Conservation (phyloP, 2,797 vertebrate genomes). For the Spondyliosoma cantharus region DNA sequence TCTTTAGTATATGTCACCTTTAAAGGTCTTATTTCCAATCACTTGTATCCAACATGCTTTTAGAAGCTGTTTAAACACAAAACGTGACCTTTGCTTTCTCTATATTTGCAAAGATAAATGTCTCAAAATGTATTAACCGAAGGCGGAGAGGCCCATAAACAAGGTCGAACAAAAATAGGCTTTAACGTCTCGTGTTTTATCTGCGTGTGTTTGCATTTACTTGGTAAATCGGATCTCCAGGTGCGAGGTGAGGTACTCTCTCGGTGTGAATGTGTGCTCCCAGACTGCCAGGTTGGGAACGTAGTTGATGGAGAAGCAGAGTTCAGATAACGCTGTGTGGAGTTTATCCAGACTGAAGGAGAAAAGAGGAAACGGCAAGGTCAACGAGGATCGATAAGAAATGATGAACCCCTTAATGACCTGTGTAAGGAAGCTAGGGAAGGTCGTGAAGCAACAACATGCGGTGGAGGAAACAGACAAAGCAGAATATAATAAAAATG, state of each 20-base stretch:
- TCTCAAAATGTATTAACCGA: not conserved
- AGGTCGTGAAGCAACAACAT: not conserved
- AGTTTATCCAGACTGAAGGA: conserved; percentile 93
- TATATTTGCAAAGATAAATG: not conserved
- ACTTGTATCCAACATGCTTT: not conserved
- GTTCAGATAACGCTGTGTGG: conserved; percentile 98
- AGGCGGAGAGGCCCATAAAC: not conserved
- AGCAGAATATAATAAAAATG: not conserved
- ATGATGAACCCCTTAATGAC: not conserved
- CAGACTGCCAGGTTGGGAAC: conserved; percentile 98
- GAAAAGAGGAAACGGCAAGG: not conserved
- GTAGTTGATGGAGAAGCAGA: conserved; percentile 99
- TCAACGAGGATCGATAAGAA: not conserved
- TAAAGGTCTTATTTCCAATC: not conserved
- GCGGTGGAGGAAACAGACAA: not conserved
- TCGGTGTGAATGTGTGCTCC: conserved; percentile 98
- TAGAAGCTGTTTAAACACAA: not conserved
- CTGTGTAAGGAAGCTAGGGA: not conserved
- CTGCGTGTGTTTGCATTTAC: conserved; percentile 79
- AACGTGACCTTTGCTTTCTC: not conserved
- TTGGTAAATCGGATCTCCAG: conserved; percentile 99
- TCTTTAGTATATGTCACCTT: not conserved
- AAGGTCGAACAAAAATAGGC: not conserved
- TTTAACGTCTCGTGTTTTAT: not conserved
- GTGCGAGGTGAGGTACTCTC: conserved; percentile 98